Evolutionary conservation across 2,888 invertebrate genomes (phyloP), one percentile per base, ranked within the genome.

Genomic region (Lacanobia wlatinum): DNA sequence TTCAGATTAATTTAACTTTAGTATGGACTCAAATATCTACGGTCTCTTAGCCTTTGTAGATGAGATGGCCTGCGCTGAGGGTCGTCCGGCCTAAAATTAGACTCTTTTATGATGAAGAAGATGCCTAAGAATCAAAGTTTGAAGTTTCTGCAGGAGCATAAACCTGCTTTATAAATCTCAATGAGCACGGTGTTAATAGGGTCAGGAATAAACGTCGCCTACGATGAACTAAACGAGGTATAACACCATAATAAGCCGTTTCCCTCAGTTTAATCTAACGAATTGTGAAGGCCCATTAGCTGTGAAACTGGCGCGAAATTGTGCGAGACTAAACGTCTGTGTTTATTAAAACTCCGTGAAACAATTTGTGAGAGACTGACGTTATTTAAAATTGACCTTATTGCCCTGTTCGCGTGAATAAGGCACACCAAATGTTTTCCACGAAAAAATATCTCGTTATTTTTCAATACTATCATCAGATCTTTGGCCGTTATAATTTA

Each of bases 201-300:
- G 61, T 76, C 52, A 72, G 52, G 58, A 66, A 62, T 65, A 53
- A 59, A 66, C 21, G 34, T 76, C 77, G 78, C 86, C 84, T 71
- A 76, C 73, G 62, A 34, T 34, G 10, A 53, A 70, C 58, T 74
- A 63, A 70, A 72, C 60, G 63, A 76, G 34, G 53, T 38, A 55
- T 69, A 76, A 72, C 63, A 63, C 58, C 62, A 53, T 86, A 75
- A 84, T 70, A 70, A 72, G 67, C 56, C 14, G 64, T 70, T 77
- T 84, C 72, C 74, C 69, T 70, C 58, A 64, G 60, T 71, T 71
- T 60, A 75, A 58, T 84, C 69, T 65, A 71, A 74, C 56, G 7
- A 80, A 67, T 84, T 74, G 63, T 46, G 62, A 63, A 70, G 63
- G 59, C 38, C 60, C 50, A 73, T 73, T 61, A 74, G n/a, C 60